Evolutionary conservation across 2,113 vertebrate species (phyloP).

Genomic region (Istiophorus platypterus): DNA sequence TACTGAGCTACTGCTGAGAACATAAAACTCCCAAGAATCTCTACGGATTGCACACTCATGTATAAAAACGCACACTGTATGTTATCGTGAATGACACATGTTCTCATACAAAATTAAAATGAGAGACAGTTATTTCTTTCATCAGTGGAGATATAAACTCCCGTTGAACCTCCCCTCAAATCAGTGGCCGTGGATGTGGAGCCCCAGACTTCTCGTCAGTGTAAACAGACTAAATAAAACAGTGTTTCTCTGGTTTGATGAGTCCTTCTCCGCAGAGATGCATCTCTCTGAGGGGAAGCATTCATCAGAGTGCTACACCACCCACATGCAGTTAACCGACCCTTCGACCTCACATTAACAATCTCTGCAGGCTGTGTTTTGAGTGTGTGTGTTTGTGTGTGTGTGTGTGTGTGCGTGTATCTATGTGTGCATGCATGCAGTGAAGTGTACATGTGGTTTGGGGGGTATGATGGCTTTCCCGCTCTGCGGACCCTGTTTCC

Average conservation of each 20-base stretch:
- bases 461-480: slow-evolving; percentile 54
- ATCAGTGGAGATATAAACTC: slow-evolving; percentile 57
- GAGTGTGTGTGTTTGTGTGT: slow-evolving; percentile 43
- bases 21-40: slow-evolving; percentile 33
- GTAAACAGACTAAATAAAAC: slow-evolving; percentile 73
- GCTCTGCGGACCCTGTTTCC: slow-evolving; percentile 57
- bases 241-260: slow-evolving; percentile 71
- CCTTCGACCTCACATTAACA: slow-evolving; percentile 74
- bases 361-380: slow-evolving; percentile 56
- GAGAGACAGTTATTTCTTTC: slow-evolving; percentile 60
- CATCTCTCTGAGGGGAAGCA: slow-evolving; percentile 74
- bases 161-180: slow-evolving; percentile 51
- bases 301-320: slow-evolving; percentile 78
- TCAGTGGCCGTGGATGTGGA: slow-evolving; percentile 25
- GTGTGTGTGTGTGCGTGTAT: slow-evolving; percentile 29
- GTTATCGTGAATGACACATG: slow-evolving; percentile 38
- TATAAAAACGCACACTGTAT: slow-evolving; percentile 18
- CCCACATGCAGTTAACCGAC: slow-evolving; percentile 77
- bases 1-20: slow-evolving; percentile 46
- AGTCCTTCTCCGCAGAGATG: slow-evolving; percentile 63
- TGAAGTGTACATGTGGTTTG: slow-evolving; percentile 60
- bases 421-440: slow-evolving; percentile 29
- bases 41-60: slow-evolving; percentile 4
- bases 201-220: slow-evolving; percentile 34
- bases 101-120: slow-evolving; percentile 36